Evolutionary conservation across 2,113 vertebrate genomes (phyloP).

Genomic region (Coturnix japonica): DNA sequence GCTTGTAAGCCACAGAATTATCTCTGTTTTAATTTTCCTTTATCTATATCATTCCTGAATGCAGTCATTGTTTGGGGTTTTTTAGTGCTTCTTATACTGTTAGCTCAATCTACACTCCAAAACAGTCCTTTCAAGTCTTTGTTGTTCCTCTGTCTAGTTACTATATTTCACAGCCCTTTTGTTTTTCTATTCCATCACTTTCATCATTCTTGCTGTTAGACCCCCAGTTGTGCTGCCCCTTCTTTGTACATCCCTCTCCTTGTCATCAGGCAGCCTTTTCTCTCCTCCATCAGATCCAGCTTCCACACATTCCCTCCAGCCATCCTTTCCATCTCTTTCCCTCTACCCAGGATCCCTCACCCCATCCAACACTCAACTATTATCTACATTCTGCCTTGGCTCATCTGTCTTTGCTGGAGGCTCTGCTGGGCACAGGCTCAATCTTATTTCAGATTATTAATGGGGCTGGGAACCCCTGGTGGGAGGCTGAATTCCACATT

Average conservation of each 20-base stretch:
- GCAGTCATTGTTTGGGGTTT: neutral
- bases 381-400: neutral
- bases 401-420: neutral
- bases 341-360: neutral
- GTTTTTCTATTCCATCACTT: neutral
- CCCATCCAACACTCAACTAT: neutral
- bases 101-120: neutral
- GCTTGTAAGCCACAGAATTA: neutral
- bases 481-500: neutral
- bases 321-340: neutral
- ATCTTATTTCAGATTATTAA: conserved; percentile 17
- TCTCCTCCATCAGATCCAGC: neutral
- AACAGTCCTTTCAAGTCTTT: neutral
- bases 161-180: neutral
- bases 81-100: neutral
- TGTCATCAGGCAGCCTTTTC: neutral
- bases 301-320: rapidly evolving
- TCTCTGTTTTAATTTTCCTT: neutral
- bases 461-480: neutral
- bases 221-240: neutral
- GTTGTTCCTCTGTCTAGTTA: neutral
- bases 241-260: neutral
- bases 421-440: neutral
- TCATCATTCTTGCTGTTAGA: neutral
- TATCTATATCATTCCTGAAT: neutral